Percentiles rank a stretch among this genome's conserved stretches.
Evolutionary conservation across 2,888 invertebrate species (phyloP).

Genomic region (Melipona bicolor): DNA sequence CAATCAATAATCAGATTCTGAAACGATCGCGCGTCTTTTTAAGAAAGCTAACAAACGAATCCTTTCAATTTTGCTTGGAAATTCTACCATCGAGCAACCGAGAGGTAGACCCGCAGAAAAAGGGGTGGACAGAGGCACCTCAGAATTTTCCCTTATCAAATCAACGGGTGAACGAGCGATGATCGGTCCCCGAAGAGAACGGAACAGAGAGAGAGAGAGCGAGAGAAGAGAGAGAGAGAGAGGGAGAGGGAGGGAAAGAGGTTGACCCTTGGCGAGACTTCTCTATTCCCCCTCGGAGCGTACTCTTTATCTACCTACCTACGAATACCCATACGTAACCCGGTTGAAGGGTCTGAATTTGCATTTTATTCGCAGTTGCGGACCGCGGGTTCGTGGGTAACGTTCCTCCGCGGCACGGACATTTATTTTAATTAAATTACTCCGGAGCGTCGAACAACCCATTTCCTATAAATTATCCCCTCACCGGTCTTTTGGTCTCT

Average conservation of each 20-base stretch:
- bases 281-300: slow-evolving; percentile 50
- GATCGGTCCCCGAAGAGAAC: slow-evolving; percentile 65
- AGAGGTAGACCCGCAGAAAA: slow-evolving; percentile 8
- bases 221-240: slow-evolving; percentile 41
- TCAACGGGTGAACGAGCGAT: slow-evolving; percentile 79
- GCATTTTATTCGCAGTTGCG: slow-evolving; percentile 83
- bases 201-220: slow-evolving; percentile 27
- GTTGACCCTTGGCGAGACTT: slow-evolving; percentile 54
- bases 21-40: neutral
- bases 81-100: neutral
- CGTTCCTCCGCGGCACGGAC: slow-evolving; percentile 78
- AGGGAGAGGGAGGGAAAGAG: slow-evolving; percentile 41
- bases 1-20: neutral
- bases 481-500: slow-evolving; percentile 76
- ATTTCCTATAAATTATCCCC: slow-evolving; percentile 85
- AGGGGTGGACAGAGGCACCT: slow-evolving; percentile 44
- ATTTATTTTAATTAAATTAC: slow-evolving; percentile 85
- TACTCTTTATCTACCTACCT: slow-evolving; percentile 70
- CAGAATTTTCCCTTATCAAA: slow-evolving; percentile 79
- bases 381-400: slow-evolving; percentile 75
- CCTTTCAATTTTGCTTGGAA: neutral
- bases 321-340: slow-evolving; percentile 67
- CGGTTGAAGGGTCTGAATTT: slow-evolving; percentile 83
- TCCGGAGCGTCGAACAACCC: slow-evolving; percentile 84
- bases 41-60: neutral